Conservation (phyloP, 1,140 invertebrate species). For the Whitmania pigra region DNA sequence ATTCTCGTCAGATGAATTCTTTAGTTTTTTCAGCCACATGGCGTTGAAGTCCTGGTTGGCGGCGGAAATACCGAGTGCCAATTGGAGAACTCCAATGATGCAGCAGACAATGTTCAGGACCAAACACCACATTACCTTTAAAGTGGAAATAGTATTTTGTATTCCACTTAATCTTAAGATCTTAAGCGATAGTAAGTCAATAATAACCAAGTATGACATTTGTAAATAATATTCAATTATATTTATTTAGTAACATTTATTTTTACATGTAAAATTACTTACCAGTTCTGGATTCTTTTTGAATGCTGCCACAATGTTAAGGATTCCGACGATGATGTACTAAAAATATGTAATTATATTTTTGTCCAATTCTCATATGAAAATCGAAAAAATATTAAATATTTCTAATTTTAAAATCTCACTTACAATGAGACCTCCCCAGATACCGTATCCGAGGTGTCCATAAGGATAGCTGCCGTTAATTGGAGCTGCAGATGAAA, state of each 20-base stretch:
- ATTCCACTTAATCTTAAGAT: too few relatives aligned
- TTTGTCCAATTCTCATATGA: too few relatives aligned
- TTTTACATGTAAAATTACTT: not conserved
- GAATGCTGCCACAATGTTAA: not conserved
- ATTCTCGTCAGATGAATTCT: not conserved
- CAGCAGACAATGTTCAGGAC: slow-evolving; percentile 2
- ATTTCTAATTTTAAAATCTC: not conserved
- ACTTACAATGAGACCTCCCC: slow-evolving; percentile 4
- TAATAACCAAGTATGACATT: too few relatives aligned
- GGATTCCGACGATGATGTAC: not conserved
- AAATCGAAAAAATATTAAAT: too few relatives aligned
- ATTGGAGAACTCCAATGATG: slow-evolving; percentile 3
- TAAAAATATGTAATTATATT: not conserved
- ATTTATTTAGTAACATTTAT: too few relatives aligned
- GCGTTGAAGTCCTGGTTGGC: slow-evolving; percentile 13
- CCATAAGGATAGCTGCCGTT: slow-evolving; percentile 9
- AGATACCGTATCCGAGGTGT: slow-evolving; percentile 7
- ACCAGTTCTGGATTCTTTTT: slow-evolving; percentile 5
- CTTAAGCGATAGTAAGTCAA: too few relatives aligned
- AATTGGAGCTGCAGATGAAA: not conserved
- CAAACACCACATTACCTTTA: not conserved
- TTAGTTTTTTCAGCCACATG: not conserved
- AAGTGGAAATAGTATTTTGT: too few relatives aligned
- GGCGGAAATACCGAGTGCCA: not conserved
- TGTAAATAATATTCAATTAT: too few relatives aligned